Conservation (phyloP, 2,888 invertebrate genomes). For the Stenodema calcarata region DNA sequence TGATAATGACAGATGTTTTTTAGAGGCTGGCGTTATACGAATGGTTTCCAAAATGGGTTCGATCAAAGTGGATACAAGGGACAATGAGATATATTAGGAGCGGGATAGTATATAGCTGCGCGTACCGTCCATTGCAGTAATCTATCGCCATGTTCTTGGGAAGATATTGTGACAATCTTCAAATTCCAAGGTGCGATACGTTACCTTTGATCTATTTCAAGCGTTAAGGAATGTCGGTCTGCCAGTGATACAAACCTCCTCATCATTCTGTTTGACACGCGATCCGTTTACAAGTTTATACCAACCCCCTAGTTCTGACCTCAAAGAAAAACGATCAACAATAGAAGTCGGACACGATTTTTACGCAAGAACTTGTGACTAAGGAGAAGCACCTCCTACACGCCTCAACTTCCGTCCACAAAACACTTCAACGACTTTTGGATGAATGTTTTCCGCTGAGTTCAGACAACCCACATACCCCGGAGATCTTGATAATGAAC, state of each 20-base stretch:
- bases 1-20: too few relatives aligned
- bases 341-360: background rate
- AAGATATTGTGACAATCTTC: too few relatives aligned
- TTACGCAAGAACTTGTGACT: background rate
- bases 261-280: background rate
- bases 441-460: conserved; percentile 15
- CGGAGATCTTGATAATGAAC: conserved; percentile 10
- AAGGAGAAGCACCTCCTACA: background rate
- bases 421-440: background rate
- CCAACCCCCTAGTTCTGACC: background rate
- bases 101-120: too few relatives aligned
- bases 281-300: background rate
- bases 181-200: too few relatives aligned
- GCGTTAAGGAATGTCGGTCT: too few relatives aligned
- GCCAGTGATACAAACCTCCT: background rate
- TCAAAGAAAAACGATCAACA: background rate
- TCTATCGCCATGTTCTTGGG: too few relatives aligned
- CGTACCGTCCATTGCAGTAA: too few relatives aligned
- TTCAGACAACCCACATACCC: conserved; percentile 12
- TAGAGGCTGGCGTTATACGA: too few relatives aligned
- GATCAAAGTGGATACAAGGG: too few relatives aligned
- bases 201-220: too few relatives aligned
- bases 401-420: background rate
- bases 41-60: too few relatives aligned
- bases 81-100: too few relatives aligned